These are phyloP conservation scores for Poeciliopsis infans DNA, from an alignment of 2,797 vertebrate genomes.

Conservation along the genomic window DNA sequence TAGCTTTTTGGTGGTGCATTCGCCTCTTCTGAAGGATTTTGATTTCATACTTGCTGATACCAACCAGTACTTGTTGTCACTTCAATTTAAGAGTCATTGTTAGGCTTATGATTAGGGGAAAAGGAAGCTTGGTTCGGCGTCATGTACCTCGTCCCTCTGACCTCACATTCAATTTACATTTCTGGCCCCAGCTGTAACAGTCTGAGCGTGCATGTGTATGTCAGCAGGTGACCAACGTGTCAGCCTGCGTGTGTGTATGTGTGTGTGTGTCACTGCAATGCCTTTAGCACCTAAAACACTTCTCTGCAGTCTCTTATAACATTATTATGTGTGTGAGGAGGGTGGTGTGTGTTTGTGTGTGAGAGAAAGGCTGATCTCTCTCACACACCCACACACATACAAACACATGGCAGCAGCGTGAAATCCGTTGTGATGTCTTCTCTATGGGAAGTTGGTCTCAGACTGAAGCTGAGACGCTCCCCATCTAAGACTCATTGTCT, in stretches of 20 bases:
- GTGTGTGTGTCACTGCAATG: constrained; percentile 49
- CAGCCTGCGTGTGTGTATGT: constrained; percentile 24
- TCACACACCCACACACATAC: constrained; percentile 17
- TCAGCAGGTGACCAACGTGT: constrained; percentile 67
- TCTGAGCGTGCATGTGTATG: constrained; percentile 5
- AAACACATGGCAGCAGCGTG: constrained; percentile 60
- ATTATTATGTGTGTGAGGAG: constrained; percentile 22
- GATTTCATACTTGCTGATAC: not conserved
- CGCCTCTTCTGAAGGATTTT: not conserved
- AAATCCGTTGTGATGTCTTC: constrained; percentile 77
- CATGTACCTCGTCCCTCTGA: constrained; percentile 42
- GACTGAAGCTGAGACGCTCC: constrained; percentile 63
- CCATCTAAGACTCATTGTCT: constrained; percentile 66
- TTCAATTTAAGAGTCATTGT: not conserved
- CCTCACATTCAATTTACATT: constrained; percentile 54
- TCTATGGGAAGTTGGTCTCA: constrained; percentile 67
- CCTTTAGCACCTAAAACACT: constrained; percentile 52
- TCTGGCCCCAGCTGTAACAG: constrained; percentile 51
- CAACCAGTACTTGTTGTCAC: not conserved
- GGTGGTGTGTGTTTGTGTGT: constrained; percentile 4
- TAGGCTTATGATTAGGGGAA: not conserved
- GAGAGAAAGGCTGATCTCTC: constrained; percentile 7
- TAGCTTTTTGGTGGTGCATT: not conserved
- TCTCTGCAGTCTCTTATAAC: constrained; percentile 58
- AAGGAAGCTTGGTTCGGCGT: constrained; percentile 24